Base-by-base conservation (phyloP, 2,888 invertebrate species). In the Yponomeuta evonymella region DNA sequence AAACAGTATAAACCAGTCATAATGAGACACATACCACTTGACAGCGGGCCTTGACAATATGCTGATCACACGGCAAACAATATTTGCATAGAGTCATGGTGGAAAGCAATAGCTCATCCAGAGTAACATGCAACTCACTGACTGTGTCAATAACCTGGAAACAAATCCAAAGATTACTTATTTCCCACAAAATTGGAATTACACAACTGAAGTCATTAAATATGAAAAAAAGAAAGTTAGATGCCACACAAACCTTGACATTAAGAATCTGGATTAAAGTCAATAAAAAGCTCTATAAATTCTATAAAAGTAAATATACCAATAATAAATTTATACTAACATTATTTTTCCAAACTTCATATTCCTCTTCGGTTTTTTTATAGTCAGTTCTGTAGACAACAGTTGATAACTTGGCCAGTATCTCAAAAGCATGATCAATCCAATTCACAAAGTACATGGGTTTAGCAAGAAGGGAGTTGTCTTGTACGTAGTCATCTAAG, bases 31-130 rank as follows among this genome's bases (percentile, higher is more conserved):
- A 80, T 84, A 94, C 94, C 76, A 93, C 89, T 87, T 93, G 93
- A 75, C 93, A 92, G 51, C 93, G 83, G 29, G 93, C 93, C 79
- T 90, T 92, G 15, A 94, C 88, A 73, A 92, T 82, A 75, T 81
- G 84, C 75, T 91, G 92, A 73, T 92, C 92, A 72, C 78, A 76
- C 23, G 84, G 79, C 69, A 91, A 74, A 71, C 89, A 90, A 73
- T 90, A 87, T 72, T 82, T 84, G 76, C 88, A 88, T 4, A 92
- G 75, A 66, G 91, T 92, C 89, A 92, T 89, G 0, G 91, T 89
- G 70, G 87, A 87, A 30, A 92, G 75, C 33, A 92, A 73, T 12
- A 92, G 76, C 73, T 92, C 91, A 79, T 92, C 91, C 71, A 90
- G 78, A 6, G 88, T 85, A 70, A 85, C 78, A 74, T 91, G 89